Evolutionary conservation across 2,888 invertebrate species (phyloP).

Genomic region (Aelia acuminata): DNA sequence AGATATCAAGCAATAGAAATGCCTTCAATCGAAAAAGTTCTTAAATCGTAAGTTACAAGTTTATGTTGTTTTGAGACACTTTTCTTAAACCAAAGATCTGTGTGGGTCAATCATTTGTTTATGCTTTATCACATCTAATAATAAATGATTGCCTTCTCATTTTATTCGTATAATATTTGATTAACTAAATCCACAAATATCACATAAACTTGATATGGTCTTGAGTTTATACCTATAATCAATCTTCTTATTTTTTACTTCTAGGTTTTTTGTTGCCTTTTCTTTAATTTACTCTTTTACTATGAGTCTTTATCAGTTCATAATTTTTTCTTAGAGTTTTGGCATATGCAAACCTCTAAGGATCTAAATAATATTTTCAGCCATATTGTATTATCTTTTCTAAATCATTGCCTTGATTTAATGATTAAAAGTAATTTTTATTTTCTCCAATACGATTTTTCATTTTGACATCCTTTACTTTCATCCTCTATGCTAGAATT

Average conservation of each 20-base stretch:
- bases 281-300: neutral
- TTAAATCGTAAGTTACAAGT: conserved; percentile 31
- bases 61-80: conserved; percentile 8
- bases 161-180: neutral
- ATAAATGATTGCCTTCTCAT: neutral
- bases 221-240: neutral
- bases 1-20: neutral
- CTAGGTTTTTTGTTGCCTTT: neutral
- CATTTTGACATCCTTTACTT: no score
- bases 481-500: no score
- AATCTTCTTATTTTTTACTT: neutral
- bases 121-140: neutral
- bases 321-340: no score
- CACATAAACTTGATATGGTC: neutral
- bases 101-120: neutral
- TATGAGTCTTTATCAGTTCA: no score
- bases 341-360: no score
- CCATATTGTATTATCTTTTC: no score
- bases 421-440: no score
- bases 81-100: neutral
- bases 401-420: no score
- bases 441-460: no score
- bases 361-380: no score
- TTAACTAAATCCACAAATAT: neutral
- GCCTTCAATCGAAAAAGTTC: conserved; percentile 45